phyloP scores from a whole-genome alignment of 2,797 vertebrate genomes.

The Macropus fuliginosus region DNA sequence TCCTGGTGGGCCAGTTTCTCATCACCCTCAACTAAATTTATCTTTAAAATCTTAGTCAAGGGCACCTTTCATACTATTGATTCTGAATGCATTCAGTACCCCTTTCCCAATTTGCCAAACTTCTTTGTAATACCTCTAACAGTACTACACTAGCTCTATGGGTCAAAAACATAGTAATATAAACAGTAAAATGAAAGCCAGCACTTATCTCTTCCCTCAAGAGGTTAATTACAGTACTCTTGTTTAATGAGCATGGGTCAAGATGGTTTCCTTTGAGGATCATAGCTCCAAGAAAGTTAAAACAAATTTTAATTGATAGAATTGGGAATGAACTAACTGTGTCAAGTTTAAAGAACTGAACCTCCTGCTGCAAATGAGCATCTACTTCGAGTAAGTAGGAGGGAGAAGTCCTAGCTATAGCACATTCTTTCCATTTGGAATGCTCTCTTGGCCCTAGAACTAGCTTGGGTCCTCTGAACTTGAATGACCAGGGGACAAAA shows the following conservation, averaged over 20 bases:
- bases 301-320: slow-evolving; percentile 5
- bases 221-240: background rate
- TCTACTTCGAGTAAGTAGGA: background rate
- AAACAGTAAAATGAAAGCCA: background rate
- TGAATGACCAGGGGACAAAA: background rate
- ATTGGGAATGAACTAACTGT: background rate
- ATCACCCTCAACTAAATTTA: background rate
- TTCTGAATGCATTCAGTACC: background rate
- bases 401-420: background rate
- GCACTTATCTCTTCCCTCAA: background rate
- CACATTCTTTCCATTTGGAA: background rate
- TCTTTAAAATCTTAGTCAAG: background rate
- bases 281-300: background rate
- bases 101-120: background rate
- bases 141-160: background rate
- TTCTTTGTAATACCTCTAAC: background rate
- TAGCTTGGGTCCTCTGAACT: background rate
- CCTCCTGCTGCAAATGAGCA: background rate
- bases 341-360: background rate
- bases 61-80: background rate
- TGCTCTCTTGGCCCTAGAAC: background rate
- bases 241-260: background rate
- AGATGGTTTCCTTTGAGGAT: background rate
- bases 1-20: background rate
- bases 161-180: background rate